Base-by-base conservation (phyloP, 1,140 invertebrate species). In the Drosophila truncata region DNA sequence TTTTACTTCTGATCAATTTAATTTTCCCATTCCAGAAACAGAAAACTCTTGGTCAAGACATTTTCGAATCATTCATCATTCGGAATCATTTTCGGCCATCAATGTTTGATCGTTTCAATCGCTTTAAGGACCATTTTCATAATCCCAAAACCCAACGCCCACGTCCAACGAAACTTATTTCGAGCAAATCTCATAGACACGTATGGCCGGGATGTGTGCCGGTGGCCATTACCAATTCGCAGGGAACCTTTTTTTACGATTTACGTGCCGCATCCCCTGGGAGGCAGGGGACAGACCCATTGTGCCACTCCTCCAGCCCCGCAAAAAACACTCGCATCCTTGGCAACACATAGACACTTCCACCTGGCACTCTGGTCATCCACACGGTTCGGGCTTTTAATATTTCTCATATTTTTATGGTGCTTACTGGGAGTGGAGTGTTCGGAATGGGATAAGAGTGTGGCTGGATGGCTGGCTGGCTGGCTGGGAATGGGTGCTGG, bases 391-490 rank as follows among this genome's bases (percentile, higher is more conserved):
- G 46, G 66, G 77, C 84, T 88, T 87, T 87, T 87, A 88, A 87
- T 87, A 87, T 80, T 88, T 87, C 84, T 87, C 84, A 87, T 87
- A 87, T 87, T 87, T 87, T 87, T 88, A 87, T 87, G 84, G 64
- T 67, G 50, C 67, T 67, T 63, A 64, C 57, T 44, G 79, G 74
- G 41, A 25, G 66, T 25, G 25, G 59, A 33, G 42, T 55, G 52
- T 55, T 37, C 18, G 57, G 50, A 54, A 47, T 66, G 65, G 35
- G 66, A 37, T 59, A 44, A 60, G 55, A 57, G 54, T 18, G 31
- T 37, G 44, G 66, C 13, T 23, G 54, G 29, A 18, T 47, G 66
- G 54, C 13, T 11, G 42, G 13, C 20, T 47, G 66, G 54, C 13
- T 11, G 42, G 13, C 20, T 25, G 46, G 20, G 52, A 58, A n/a